Conservation (phyloP, 2,797 vertebrate species). For the Echeneis naucrates region DNA sequence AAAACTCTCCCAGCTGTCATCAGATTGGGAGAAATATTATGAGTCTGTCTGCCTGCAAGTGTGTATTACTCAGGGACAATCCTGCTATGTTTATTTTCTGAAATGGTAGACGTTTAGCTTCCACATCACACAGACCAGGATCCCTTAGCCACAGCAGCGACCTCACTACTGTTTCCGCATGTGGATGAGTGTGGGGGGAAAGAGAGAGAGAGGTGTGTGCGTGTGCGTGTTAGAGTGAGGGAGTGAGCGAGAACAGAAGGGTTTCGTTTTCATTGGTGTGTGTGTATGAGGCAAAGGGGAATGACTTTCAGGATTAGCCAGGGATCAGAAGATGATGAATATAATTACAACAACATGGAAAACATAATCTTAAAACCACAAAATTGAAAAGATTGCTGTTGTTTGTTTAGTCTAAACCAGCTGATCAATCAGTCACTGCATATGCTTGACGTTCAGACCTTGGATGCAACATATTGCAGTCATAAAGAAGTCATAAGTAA, state of each 20-base stretch:
- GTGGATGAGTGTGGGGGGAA: constrained; percentile 59
- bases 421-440: constrained; percentile 48
- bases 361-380: constrained; percentile 61
- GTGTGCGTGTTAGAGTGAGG: constrained; percentile 21
- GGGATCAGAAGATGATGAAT: constrained; percentile 68
- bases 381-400: constrained; percentile 56
- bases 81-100: constrained; percentile 83
- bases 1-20: constrained; percentile 83
- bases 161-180: constrained; percentile 74
- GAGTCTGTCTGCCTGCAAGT: constrained; percentile 78
- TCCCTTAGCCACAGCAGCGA: constrained; percentile 62
- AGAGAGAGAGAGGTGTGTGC: constrained; percentile 31
- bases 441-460: constrained; percentile 20
- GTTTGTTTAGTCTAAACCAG: constrained; percentile 75
- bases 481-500: constrained; percentile 21
- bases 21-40: constrained; percentile 78
- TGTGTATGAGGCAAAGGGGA: constrained; percentile 40
- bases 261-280: constrained; percentile 57
- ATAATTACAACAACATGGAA: constrained; percentile 75
- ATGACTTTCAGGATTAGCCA: constrained; percentile 64
- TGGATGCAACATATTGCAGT: constrained; percentile 21
- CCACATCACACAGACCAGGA: constrained; percentile 78
- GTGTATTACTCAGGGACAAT: constrained; percentile 80
- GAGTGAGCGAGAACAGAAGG: constrained; percentile 31
- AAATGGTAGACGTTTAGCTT: constrained; percentile 79